These are phyloP conservation scores for Synanthedon myopaeformis DNA, from an alignment of 2,888 invertebrate genomes.

Conservation along the genomic window DNA sequence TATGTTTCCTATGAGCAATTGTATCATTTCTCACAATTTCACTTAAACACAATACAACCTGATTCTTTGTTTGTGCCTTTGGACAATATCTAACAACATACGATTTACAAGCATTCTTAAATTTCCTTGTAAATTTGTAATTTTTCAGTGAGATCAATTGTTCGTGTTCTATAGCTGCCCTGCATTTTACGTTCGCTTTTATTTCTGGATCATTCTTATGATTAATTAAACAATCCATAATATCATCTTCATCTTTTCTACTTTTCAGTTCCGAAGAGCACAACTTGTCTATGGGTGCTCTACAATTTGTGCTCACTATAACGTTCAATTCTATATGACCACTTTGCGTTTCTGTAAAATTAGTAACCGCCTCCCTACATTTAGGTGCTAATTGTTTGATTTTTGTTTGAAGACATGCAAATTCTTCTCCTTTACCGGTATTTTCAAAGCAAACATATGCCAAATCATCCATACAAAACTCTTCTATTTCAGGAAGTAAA, in stretches of 20 bases:
- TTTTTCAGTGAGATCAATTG: constrained; percentile 94
- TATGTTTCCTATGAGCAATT: constrained; percentile 78
- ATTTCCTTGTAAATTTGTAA: constrained; percentile 93
- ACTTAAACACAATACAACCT: constrained; percentile 88
- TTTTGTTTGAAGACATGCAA: constrained; percentile 90
- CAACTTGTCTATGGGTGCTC: constrained; percentile 80
- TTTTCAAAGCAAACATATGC: constrained; percentile 85
- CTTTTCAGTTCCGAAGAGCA: constrained; percentile 77
- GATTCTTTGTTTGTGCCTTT: constrained; percentile 79
- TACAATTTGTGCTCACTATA: constrained; percentile 85
- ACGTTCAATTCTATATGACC: constrained; percentile 92
- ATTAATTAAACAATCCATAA: constrained; percentile 93
- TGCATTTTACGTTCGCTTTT: constrained; percentile 83
- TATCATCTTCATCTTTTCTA: constrained; percentile 84
- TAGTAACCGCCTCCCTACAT: constrained; percentile 82
- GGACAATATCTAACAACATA: constrained; percentile 79
- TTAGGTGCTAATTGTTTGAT: constrained; percentile 75
- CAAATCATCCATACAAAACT: constrained; percentile 88
- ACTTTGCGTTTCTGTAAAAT: constrained; percentile 91
- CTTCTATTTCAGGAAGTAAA: constrained; percentile 94
- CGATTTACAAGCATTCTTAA: constrained; percentile 92
- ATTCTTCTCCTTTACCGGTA: constrained; percentile 90
- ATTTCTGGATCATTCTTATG: constrained; percentile 91
- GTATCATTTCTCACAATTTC: constrained; percentile 92
- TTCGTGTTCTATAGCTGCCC: constrained; percentile 95